phyloP scores from a whole-genome alignment of 2,888 invertebrate genomes.

The Ormyrus thymus region DNA sequence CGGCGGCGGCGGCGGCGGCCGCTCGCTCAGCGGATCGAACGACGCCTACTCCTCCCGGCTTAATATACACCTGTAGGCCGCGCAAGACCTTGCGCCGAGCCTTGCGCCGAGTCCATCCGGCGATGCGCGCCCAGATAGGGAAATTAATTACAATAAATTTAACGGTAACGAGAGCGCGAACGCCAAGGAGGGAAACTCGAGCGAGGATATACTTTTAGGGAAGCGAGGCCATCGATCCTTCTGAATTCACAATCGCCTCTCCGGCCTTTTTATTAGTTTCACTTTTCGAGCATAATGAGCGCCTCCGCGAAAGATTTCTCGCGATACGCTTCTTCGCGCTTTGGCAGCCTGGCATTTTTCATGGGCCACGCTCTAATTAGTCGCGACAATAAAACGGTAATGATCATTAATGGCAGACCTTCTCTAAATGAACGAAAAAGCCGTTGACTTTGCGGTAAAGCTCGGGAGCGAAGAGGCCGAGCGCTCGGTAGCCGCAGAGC shows the following conservation, averaged over 20 bases:
- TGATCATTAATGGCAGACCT: not conserved
- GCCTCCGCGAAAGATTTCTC: slow-evolving; percentile 27
- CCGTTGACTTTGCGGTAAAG: no score
- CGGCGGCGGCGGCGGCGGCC: slow-evolving; percentile 56
- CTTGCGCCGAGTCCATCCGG: slow-evolving; percentile 64
- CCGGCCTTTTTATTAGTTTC: slow-evolving; percentile 19
- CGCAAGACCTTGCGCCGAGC: slow-evolving; percentile 52
- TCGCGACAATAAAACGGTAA: slow-evolving; percentile 31
- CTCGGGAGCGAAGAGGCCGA: no score
- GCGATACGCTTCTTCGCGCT: slow-evolving; percentile 21
- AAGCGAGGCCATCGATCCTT: slow-evolving; percentile 50
- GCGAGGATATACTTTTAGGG: slow-evolving; percentile 33
- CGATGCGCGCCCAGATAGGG: slow-evolving; percentile 68
- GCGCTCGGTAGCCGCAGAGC: no score
- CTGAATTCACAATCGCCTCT: slow-evolving; percentile 9
- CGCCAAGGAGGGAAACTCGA: not conserved
- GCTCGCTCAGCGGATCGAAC: slow-evolving; percentile 59
- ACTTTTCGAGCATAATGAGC: slow-evolving; percentile 35
- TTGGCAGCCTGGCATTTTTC: slow-evolving; percentile 21
- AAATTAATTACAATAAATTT: slow-evolving; percentile 75
- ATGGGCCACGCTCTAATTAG: slow-evolving; percentile 38
- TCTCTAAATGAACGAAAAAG: not conserved
- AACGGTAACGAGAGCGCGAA: slow-evolving; percentile 72
- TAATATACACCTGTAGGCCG: slow-evolving; percentile 48
- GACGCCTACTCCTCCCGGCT: slow-evolving; percentile 36